Evolutionary conservation across 2,113 vertebrate species (phyloP).

Genomic region (Peromyscus polionotus): DNA sequence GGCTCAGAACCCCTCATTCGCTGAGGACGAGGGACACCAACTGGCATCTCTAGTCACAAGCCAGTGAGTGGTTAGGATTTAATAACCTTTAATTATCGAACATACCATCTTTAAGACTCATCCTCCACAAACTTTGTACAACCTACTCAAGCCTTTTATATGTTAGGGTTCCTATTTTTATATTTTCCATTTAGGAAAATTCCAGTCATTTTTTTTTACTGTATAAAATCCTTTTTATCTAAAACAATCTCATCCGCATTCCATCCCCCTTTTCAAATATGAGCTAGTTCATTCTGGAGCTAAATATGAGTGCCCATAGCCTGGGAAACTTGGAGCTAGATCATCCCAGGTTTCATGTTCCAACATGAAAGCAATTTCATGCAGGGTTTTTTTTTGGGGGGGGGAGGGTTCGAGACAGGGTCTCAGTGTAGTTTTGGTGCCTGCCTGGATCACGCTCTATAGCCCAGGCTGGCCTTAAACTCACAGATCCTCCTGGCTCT

Average conservation of each 20-base stretch:
- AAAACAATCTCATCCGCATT: not conserved
- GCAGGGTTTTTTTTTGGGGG: no score
- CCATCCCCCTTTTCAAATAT: not conserved
- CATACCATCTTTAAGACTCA: not conserved
- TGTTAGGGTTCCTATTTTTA: not conserved
- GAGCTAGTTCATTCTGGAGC: not conserved
- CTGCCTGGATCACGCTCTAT: no score
- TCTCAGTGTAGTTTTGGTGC: no score
- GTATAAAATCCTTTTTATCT: not conserved
- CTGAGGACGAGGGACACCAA: not conserved
- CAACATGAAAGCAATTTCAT: not conserved
- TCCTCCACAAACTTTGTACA: not conserved
- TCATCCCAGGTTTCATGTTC: no score
- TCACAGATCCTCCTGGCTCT: no score
- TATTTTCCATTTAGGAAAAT: not conserved
- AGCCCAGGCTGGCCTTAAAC: no score
- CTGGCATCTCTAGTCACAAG: not conserved
- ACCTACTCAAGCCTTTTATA: not conserved
- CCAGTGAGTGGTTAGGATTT: not conserved
- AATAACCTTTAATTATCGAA: not conserved
- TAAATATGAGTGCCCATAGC: not conserved
- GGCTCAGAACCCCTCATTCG: conserved; percentile 14
- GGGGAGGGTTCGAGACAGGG: no score
- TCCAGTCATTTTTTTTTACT: not conserved
- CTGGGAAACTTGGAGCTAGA: not conserved